Conservation (phyloP, 2,113 vertebrate genomes). For the Otocyon megalotis region DNA sequence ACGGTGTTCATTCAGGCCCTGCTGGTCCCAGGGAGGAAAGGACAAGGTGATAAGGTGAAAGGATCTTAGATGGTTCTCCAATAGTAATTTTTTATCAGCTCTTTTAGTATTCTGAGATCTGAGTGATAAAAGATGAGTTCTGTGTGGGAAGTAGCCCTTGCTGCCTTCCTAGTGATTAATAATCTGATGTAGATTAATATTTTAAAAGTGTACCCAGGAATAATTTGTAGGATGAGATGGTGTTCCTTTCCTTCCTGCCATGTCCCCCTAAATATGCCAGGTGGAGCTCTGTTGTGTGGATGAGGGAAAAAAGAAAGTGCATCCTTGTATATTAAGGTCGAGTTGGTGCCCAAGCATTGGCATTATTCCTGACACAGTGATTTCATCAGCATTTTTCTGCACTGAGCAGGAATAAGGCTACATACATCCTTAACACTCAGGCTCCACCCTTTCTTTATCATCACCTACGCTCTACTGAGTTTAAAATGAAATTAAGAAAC, state of each 20-base stretch:
- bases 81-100: not conserved
- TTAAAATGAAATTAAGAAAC: slow-evolving; percentile 49
- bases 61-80: not conserved
- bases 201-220: slow-evolving; percentile 63
- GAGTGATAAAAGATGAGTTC: not conserved
- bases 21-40: accelerated
- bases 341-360: slow-evolving; percentile 4
- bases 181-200: slow-evolving; percentile 69
- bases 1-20: not conserved
- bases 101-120: not conserved
- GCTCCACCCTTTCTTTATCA: accelerated
- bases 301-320: not conserved
- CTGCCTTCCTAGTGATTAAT: slow-evolving; percentile 69
- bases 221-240: not conserved
- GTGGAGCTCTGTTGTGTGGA: not conserved
- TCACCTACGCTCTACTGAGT: not conserved
- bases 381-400: slow-evolving; percentile 49
- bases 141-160: not conserved
- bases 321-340: not conserved
- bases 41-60: not conserved
- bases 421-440: not conserved
- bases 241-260: not conserved
- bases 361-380: slow-evolving; percentile 31
- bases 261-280: not conserved
- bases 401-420: slow-evolving; percentile 37